Evolutionary conservation across 2,888 invertebrate species (phyloP).

Genomic region (Meiosimyza platycephala): DNA sequence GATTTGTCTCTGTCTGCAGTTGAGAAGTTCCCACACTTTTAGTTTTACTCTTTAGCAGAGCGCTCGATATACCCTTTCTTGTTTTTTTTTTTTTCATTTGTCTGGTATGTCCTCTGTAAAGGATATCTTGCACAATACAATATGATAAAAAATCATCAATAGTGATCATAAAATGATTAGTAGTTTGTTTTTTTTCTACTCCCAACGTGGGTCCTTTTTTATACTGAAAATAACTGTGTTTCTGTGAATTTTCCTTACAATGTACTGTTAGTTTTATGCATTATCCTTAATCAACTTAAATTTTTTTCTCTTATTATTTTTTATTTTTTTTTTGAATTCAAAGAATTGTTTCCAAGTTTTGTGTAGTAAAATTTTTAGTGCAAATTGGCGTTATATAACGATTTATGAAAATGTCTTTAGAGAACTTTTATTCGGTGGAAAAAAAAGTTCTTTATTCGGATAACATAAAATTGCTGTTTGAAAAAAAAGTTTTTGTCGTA

Average conservation of each 20-base stretch:
- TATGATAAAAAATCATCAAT: constrained; percentile 12
- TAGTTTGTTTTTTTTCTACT: constrained; percentile 12
- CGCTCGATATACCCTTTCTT: constrained; percentile 10
- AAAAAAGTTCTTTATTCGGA: too few relatives aligned
- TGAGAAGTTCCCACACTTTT: constrained; percentile 16
- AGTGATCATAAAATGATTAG: constrained; percentile 38
- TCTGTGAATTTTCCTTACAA: constrained; percentile 13
- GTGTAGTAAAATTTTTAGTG: background rate
- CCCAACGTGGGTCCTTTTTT: constrained; percentile 31
- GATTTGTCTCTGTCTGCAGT: background rate
- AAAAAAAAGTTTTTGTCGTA: too few relatives aligned
- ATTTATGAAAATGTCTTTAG: too few relatives aligned
- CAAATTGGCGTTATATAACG: too few relatives aligned
- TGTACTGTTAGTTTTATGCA: constrained; percentile 31
- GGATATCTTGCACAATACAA: constrained; percentile 30
- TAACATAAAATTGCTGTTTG: too few relatives aligned
- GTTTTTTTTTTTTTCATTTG: background rate
- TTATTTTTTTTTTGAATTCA: background rate
- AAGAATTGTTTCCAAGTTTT: background rate
- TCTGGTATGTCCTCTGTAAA: constrained; percentile 15
- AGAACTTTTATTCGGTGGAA: too few relatives aligned
- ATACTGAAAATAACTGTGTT: background rate
- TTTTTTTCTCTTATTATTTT: constrained; percentile 30
- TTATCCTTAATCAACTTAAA: constrained; percentile 44
- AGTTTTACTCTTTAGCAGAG: constrained; percentile 9